A percentile compares a stretch with the other conserved stretches of the same genome.
phyloP scores from a whole-genome alignment of 2,797 vertebrate genomes.

The Neosalanx taihuensis region DNA sequence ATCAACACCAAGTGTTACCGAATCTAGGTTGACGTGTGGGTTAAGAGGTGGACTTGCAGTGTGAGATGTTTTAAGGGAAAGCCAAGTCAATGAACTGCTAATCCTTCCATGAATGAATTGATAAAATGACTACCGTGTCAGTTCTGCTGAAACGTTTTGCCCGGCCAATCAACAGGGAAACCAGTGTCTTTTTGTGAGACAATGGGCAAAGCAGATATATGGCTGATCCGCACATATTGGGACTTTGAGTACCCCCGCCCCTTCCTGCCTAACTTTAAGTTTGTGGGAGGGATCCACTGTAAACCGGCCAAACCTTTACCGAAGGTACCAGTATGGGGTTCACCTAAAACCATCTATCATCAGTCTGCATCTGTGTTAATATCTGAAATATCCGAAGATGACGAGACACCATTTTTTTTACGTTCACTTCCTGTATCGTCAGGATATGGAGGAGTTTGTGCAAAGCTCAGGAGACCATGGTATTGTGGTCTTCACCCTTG shows the following conservation, averaged over 20 bases:
- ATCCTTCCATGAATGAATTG: not conserved
- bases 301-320: slow-evolving; percentile 85
- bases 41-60: not conserved
- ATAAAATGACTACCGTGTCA: not conserved
- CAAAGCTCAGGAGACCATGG: slow-evolving; percentile 87
- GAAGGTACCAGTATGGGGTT: slow-evolving; percentile 63
- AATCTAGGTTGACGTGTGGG: not conserved
- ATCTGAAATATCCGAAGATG: not conserved
- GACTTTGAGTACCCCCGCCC: slow-evolving; percentile 90
- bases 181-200: slow-evolving; percentile 72
- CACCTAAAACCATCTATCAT: not conserved
- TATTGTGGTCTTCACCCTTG: slow-evolving; percentile 85
- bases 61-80: not conserved
- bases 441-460: slow-evolving; percentile 92
- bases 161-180: slow-evolving; percentile 44
- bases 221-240: slow-evolving; percentile 91
- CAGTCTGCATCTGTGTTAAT: not conserved
- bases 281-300: slow-evolving; percentile 90
- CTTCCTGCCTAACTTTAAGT: slow-evolving; percentile 87
- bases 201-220: slow-evolving; percentile 86
- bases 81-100: not conserved
- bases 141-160: not conserved
- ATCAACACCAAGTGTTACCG: not conserved
- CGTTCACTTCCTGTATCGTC: slow-evolving; percentile 5
- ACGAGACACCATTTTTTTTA: too few species aligned